Evolutionary conservation across 2,888 invertebrate species (phyloP).

Genomic region (Cryptus armator): DNA sequence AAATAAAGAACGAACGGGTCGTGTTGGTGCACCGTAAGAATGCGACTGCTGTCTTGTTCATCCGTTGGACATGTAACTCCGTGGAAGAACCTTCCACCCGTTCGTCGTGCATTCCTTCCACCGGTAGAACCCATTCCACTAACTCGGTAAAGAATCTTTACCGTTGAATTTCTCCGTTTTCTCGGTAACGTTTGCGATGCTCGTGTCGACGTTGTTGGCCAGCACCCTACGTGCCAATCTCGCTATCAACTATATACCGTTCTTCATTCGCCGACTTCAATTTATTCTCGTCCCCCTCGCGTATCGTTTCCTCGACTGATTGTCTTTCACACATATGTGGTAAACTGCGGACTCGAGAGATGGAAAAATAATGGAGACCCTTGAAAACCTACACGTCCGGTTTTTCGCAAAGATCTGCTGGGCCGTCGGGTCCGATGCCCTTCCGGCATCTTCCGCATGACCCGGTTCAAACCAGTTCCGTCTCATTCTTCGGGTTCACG

Average conservation of each 20-base stretch:
- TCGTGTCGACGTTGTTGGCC: constrained; percentile 20
- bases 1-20: constrained; percentile 28
- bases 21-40: constrained; percentile 41
- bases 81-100: constrained; percentile 26
- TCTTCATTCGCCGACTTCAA: constrained; percentile 72
- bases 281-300: constrained; percentile 51
- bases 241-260: constrained; percentile 65
- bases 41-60: constrained; percentile 30
- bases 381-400: neutral
- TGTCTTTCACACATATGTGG: neutral
- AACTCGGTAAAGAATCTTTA: neutral
- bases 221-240: constrained; percentile 56
- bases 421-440: constrained; percentile 18
- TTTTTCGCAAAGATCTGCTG: constrained; percentile 27
- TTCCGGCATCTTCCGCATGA: constrained; percentile 60
- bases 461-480: constrained; percentile 47
- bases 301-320: constrained; percentile 22
- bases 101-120: neutral
- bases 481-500: constrained; percentile 48
- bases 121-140: neutral
- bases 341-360: neutral
- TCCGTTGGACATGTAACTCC: constrained; percentile 29
- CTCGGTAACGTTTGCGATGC: neutral
- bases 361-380: constrained; percentile 10
- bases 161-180: constrained; percentile 12